A percentile compares a stretch with the other conserved stretches of the same genome.
These are phyloP conservation scores for Lepidothrix coronata DNA, from an alignment of 2,113 vertebrate species.

Conservation along the genomic window DNA sequence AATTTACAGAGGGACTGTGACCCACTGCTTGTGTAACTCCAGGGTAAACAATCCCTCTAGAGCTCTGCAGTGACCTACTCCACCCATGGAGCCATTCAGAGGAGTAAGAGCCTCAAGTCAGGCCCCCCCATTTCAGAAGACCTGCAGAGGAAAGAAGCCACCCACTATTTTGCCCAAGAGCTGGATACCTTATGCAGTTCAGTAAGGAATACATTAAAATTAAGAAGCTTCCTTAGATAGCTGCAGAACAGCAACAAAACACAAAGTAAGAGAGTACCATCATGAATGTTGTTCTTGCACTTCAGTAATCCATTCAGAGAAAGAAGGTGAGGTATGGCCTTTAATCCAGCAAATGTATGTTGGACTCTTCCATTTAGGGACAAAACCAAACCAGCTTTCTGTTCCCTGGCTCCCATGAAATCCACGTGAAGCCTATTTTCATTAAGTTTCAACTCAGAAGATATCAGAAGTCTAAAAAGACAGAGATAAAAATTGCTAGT, in stretches of 20 bases:
- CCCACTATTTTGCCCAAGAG: neutral
- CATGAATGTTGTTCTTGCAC: constrained; percentile 43
- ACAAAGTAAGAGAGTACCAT: constrained; percentile 71
- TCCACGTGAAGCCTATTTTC: constrained; percentile 31
- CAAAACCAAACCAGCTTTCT: constrained; percentile 56
- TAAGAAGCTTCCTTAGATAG: neutral
- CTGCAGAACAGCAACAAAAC: neutral
- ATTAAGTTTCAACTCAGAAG: constrained; percentile 70
- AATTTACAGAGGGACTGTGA: neutral
- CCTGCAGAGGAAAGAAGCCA: neutral
- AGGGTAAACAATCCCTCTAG: neutral
- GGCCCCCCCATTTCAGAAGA: neutral
- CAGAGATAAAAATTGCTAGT: neutral
- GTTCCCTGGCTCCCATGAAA: constrained; percentile 32
- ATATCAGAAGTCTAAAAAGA: constrained; percentile 71
- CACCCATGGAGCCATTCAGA: neutral
- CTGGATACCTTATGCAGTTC: neutral
- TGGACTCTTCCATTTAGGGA: constrained; percentile 69
- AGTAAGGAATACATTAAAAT: neutral
- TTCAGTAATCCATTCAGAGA: constrained; percentile 71
- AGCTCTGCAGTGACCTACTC: neutral
- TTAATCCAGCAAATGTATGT: constrained; percentile 69
- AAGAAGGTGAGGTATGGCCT: constrained; percentile 66
- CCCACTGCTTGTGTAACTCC: neutral
- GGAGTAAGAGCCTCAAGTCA: neutral